phyloP scores from a whole-genome alignment of 2,797 vertebrate genomes.

The Carcharodon carcharias region DNA sequence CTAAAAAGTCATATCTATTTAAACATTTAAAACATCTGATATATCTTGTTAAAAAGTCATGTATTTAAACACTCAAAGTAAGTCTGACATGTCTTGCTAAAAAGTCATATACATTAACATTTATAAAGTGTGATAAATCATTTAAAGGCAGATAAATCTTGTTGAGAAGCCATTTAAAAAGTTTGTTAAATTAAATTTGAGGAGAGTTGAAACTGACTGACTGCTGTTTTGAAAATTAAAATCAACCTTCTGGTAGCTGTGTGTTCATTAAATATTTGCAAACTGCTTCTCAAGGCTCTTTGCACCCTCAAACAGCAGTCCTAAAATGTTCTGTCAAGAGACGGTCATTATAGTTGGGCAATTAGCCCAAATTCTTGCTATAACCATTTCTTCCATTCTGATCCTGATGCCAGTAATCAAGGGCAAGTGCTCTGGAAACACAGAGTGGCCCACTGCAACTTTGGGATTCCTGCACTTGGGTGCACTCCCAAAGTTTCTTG shows the following conservation, averaged over 20 bases:
- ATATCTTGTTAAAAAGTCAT: neutral
- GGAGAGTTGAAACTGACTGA: neutral
- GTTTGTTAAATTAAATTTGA: neutral
- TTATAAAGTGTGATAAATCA: neutral
- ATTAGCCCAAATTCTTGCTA: neutral
- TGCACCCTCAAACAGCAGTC: neutral
- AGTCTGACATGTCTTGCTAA: neutral
- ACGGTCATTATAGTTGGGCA: neutral
- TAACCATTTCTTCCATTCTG: neutral
- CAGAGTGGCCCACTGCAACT: neutral
- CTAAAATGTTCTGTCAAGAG: neutral
- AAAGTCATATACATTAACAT: neutral
- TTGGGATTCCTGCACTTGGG: neutral
- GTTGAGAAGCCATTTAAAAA: neutral
- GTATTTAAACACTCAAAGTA: neutral
- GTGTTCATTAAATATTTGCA: neutral
- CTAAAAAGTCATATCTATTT: neutral
- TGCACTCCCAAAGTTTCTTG: too few relatives aligned
- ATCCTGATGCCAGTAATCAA: neutral
- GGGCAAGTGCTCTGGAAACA: neutral
- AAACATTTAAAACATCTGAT: neutral
- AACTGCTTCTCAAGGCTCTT: neutral
- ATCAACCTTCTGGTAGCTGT: neutral
- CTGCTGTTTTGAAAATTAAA: neutral
- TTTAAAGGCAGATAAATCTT: neutral